These are phyloP conservation scores for Peribatodes rhomboidaria DNA, from an alignment of 2,888 invertebrate species.

Conservation along the genomic window DNA sequence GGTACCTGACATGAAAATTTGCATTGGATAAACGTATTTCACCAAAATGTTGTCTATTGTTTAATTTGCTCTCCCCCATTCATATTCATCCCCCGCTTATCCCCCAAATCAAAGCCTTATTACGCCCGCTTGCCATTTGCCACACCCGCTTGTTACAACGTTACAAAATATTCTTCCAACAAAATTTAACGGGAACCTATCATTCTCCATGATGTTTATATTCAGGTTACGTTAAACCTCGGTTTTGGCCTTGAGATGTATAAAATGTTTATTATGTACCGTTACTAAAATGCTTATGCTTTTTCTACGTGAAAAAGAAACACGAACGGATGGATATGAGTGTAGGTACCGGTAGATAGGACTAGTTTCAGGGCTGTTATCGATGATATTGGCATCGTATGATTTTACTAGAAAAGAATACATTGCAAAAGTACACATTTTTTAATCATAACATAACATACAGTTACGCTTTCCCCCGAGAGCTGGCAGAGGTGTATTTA, in stretches of 20 bases:
- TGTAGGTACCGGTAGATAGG: too few relatives aligned
- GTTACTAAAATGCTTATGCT: neutral
- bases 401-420: too few relatives aligned
- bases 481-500: too few relatives aligned
- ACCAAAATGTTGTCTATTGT: neutral
- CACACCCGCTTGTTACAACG: conserved; percentile 44
- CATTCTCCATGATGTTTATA: conserved; percentile 28
- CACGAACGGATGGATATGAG: neutral
- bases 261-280: conserved; percentile 2
- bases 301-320: neutral
- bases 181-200: conserved; percentile 37
- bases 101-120: conserved; percentile 3
- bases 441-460: too few relatives aligned
- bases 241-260: conserved; percentile 14
- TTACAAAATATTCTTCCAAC: conserved; percentile 33
- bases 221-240: conserved; percentile 18
- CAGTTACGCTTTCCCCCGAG: too few relatives aligned
- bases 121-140: conserved; percentile 31
- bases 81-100: too few relatives aligned
- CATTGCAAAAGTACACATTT: too few relatives aligned
- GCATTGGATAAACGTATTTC: neutral
- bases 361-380: too few relatives aligned
- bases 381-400: too few relatives aligned
- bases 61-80: neutral
- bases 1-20: too few relatives aligned